These are phyloP conservation scores for Marmota flaviventris DNA, from an alignment of 2,113 vertebrate species.

Conservation along the genomic window DNA sequence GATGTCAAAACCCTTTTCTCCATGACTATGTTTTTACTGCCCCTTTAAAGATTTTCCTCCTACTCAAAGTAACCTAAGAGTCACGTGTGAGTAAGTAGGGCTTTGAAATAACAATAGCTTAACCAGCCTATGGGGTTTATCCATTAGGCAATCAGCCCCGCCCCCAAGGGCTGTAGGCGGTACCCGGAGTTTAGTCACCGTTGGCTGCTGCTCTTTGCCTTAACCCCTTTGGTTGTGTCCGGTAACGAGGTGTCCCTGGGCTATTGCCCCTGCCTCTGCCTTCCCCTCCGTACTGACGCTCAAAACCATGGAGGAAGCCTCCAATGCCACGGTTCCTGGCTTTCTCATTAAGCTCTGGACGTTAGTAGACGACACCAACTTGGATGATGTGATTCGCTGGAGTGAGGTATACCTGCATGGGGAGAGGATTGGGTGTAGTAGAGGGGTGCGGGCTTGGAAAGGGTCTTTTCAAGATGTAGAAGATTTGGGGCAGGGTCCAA, in stretches of 20 bases:
- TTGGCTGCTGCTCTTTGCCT: neutral
- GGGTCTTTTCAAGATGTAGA: neutral
- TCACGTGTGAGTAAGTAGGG: neutral
- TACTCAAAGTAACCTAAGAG: neutral
- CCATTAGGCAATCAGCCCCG: neutral
- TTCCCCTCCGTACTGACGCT: fast-evolving
- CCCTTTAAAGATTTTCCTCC: neutral
- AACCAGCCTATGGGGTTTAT: neutral
- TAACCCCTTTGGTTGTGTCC: neutral
- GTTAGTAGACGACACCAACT: neutral
- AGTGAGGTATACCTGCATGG: neutral
- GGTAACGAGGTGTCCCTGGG: neutral
- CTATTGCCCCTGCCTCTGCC: neutral
- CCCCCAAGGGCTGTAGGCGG: neutral
- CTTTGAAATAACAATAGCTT: neutral
- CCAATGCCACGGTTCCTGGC: neutral
- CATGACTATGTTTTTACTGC: neutral
- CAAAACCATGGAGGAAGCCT: neutral
- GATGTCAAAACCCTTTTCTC: neutral
- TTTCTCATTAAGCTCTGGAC: conserved; percentile 28
- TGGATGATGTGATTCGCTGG: conserved; percentile 27
- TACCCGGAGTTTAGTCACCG: neutral
- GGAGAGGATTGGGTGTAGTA: neutral
- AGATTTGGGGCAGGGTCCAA: neutral
- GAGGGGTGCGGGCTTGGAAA: neutral